Percentiles rank a stretch among this genome's conserved stretches.
These are phyloP conservation scores for Catajapyx aquilonaris DNA, from an alignment of 1,140 invertebrate species.

Conservation along the genomic window DNA sequence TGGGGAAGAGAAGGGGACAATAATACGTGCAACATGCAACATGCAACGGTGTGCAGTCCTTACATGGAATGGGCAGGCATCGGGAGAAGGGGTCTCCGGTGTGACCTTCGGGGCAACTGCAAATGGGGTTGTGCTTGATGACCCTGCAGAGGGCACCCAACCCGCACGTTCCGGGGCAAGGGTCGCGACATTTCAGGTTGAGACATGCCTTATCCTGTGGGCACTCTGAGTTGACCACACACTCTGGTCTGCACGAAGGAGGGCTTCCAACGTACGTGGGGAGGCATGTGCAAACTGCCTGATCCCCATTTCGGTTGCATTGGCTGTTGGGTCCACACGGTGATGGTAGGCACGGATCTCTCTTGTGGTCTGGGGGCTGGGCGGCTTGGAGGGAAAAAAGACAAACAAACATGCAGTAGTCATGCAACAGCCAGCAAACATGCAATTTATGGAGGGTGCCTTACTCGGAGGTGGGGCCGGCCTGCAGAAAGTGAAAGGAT, in stretches of 20 bases:
- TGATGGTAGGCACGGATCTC: slow-evolving; percentile 37
- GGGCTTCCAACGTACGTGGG: too few species aligned
- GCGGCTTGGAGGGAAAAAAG: slow-evolving; percentile 7
- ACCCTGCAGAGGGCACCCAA: too few species aligned
- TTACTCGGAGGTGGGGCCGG: slow-evolving; percentile 24
- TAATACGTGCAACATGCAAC: slow-evolving; percentile 14
- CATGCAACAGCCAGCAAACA: slow-evolving; percentile 5
- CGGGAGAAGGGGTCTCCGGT: slow-evolving; percentile 44
- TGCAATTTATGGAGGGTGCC: slow-evolving; percentile 12
- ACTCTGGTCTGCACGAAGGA: too few species aligned
- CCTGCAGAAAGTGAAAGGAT: slow-evolving; percentile 15
- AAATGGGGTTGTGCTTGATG: too few species aligned
- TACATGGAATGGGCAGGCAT: slow-evolving; percentile 39
- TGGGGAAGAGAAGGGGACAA: slow-evolving; percentile 11
- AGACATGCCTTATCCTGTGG: too few species aligned
- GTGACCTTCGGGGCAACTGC: slow-evolving; percentile 30
- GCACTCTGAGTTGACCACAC: too few species aligned
- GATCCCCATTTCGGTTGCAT: too few species aligned
- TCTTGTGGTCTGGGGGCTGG: slow-evolving; percentile 17
- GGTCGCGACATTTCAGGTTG: too few species aligned
- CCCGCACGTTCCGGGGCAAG: too few species aligned
- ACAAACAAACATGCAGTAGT: slow-evolving; percentile 3
- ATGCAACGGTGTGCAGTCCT: slow-evolving; percentile 7
- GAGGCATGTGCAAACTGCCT: too few species aligned
- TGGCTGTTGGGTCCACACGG: too few species aligned